Conservation (phyloP, 2,113 vertebrate genomes). For the Bufo bufo region DNA sequence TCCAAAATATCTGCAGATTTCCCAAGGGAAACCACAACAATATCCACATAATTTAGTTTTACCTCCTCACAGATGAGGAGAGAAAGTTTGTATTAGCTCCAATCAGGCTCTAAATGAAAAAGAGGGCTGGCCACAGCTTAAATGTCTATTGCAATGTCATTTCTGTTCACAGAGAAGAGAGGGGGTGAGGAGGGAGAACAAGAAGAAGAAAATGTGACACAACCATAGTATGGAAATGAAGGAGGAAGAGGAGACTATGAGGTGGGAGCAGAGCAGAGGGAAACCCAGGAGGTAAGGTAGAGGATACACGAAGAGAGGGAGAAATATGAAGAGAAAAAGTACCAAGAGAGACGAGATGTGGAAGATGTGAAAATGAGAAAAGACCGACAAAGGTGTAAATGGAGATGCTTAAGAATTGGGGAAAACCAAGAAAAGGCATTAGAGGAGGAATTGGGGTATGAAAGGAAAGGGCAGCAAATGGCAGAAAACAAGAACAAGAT, state of each 20-base stretch:
- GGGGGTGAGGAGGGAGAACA: neutral
- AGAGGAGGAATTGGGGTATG: neutral
- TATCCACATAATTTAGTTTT: slow-evolving; percentile 53
- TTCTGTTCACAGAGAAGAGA: neutral
- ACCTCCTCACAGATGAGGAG: slow-evolving; percentile 36
- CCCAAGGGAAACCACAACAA: slow-evolving; percentile 50
- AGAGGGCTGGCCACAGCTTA: neutral
- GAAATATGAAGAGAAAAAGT: neutral
- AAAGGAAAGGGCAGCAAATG: too few relatives aligned
- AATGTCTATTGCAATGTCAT: slow-evolving; percentile 28
- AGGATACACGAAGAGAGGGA: neutral
- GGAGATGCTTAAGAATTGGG: too few relatives aligned
- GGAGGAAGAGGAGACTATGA: neutral
- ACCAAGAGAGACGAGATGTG: too few relatives aligned
- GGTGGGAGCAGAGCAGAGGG: neutral
- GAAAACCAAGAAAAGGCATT: too few relatives aligned
- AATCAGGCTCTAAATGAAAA: slow-evolving; percentile 4
- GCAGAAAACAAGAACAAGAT: too few relatives aligned
- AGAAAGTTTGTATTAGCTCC: slow-evolving; percentile 48
- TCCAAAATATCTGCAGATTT: slow-evolving; percentile 49
- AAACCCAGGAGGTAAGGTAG: too few relatives aligned
- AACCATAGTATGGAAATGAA: neutral
- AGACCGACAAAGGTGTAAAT: too few relatives aligned
- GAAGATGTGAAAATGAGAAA: too few relatives aligned
- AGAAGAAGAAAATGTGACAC: neutral